These are phyloP conservation scores for Augochlorella aurata DNA, from an alignment of 2,888 invertebrate genomes.

Conservation along the genomic window DNA sequence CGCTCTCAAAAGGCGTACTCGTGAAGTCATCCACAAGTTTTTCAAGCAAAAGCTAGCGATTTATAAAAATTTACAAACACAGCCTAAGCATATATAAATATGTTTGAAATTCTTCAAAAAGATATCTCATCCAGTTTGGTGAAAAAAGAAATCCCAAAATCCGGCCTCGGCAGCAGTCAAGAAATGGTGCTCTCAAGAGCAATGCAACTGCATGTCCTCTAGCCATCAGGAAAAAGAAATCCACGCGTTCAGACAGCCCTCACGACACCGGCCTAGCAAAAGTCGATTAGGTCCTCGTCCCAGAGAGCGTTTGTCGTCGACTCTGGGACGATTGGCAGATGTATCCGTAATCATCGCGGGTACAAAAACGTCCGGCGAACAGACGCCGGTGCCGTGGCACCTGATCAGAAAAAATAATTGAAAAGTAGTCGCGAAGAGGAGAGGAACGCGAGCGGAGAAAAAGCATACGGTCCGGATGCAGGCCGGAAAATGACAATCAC, in stretches of 20 bases:
- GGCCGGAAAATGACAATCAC: slow-evolving; percentile 82
- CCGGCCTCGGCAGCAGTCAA: not conserved
- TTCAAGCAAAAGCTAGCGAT: no score
- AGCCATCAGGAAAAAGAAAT: not conserved
- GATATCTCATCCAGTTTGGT: no score
- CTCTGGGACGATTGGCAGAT: slow-evolving; percentile 17
- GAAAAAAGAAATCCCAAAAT: not conserved
- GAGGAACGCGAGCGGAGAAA: slow-evolving; percentile 64
- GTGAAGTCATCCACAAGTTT: no score
- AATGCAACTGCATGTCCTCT: not conserved
- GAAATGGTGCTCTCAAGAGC: not conserved
- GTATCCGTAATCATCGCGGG: slow-evolving; percentile 49
- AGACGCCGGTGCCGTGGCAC: slow-evolving; percentile 64
- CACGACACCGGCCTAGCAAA: not conserved
- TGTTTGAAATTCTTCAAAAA: no score
- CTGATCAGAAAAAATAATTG: slow-evolving; percentile 80
- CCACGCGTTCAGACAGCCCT: not conserved
- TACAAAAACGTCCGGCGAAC: slow-evolving; percentile 56
- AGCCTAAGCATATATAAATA: no score
- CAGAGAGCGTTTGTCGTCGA: slow-evolving; percentile 29
- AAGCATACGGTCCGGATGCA: slow-evolving; percentile 76
- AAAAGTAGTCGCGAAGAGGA: slow-evolving; percentile 73
- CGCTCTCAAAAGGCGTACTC: no score
- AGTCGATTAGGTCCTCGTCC: slow-evolving; percentile 33
- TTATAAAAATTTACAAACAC: no score